A percentile compares a stretch with the other conserved stretches of the same genome.
phyloP scores from a whole-genome alignment of 1,140 invertebrate species.

The Yoshiicerus persimilis region DNA sequence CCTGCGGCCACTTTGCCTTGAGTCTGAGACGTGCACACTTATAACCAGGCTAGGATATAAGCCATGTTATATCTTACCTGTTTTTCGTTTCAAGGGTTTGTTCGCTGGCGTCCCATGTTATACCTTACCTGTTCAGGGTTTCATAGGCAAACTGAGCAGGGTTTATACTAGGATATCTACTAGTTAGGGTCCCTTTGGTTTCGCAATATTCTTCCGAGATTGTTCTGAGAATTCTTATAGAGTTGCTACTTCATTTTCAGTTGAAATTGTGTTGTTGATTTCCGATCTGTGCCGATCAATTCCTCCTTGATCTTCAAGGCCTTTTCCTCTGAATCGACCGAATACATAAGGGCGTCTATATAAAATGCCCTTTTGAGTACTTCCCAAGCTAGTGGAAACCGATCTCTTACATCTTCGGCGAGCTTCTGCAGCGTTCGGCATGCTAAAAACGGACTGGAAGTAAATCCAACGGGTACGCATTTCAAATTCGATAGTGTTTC shows the following conservation, averaged over 20 bases:
- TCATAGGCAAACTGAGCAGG: too few relatives aligned
- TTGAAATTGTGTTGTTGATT: background rate
- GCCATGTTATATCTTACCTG: too few relatives aligned
- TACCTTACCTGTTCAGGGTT: too few relatives aligned
- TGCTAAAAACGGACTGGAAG: background rate
- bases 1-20: too few relatives aligned
- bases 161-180: too few relatives aligned
- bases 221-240: background rate
- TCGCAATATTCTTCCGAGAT: background rate
- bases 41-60: too few relatives aligned
- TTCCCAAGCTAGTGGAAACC: background rate
- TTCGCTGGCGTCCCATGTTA: too few relatives aligned
- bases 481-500: background rate
- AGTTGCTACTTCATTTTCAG: background rate
- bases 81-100: too few relatives aligned
- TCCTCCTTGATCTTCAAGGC: background rate
- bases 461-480: background rate
- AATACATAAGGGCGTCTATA: background rate
- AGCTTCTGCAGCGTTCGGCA: background rate
- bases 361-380: background rate
- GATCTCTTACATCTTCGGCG: background rate
- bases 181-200: background rate
- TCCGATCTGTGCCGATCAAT: background rate
- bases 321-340: background rate
- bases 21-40: too few relatives aligned